phyloP scores from a whole-genome alignment of 2,888 invertebrate genomes.

The Catonia carolina region DNA sequence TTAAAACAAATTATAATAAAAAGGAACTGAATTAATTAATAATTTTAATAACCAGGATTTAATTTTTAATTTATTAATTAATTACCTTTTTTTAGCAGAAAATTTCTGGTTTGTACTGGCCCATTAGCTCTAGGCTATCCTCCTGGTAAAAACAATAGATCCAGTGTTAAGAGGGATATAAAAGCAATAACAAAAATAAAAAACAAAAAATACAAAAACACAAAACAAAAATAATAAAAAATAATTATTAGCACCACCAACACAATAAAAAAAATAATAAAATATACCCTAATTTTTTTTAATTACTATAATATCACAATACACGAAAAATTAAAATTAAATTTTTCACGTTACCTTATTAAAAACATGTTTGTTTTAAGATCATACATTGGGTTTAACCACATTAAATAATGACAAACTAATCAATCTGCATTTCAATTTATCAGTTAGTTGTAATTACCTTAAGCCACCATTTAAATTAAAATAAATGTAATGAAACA shows the following conservation, averaged over 20 bases:
- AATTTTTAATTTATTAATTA: neutral
- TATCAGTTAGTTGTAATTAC: too few relatives aligned
- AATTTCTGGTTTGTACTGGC: slow-evolving; percentile 73
- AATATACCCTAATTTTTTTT: neutral
- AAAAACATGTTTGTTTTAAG: too few relatives aligned
- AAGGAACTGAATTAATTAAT: too few relatives aligned
- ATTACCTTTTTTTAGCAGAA: slow-evolving; percentile 66
- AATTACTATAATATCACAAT: neutral
- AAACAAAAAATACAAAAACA: slow-evolving; percentile 22
- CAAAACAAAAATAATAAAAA: slow-evolving; percentile 21
- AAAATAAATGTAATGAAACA: too few relatives aligned
- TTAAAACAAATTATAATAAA: too few relatives aligned
- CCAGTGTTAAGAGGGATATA: slow-evolving; percentile 31
- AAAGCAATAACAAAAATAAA: too few relatives aligned
- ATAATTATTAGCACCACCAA: slow-evolving; percentile 19
- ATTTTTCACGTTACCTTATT: too few relatives aligned
- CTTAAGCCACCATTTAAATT: too few relatives aligned
- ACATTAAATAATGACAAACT: too few relatives aligned
- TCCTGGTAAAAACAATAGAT: slow-evolving; percentile 46
- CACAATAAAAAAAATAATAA: slow-evolving; percentile 22
- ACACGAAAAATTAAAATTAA: too few relatives aligned
- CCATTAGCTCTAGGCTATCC: slow-evolving; percentile 68
- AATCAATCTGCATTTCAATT: too few relatives aligned
- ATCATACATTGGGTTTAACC: too few relatives aligned
- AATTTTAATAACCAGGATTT: neutral